Percentiles rank a stretch among this genome's conserved stretches.
Conservation (phyloP, 2,797 vertebrate species). For the Diplodus sargus region DNA sequence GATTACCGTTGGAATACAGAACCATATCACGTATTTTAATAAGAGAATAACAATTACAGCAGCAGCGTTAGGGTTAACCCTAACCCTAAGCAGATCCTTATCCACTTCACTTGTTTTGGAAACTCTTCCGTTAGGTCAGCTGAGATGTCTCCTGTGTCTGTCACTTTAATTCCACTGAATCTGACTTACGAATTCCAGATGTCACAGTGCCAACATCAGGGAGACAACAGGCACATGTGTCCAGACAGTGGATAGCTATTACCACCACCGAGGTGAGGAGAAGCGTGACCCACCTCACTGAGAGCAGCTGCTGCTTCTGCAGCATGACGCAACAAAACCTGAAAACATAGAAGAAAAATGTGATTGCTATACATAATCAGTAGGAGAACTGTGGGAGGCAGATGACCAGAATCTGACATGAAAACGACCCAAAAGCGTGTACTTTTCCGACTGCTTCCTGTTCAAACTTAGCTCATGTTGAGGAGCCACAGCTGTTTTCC, state of each 20-base stretch:
- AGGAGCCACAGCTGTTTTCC: background rate
- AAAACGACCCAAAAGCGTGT: background rate
- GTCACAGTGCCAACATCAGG: background rate
- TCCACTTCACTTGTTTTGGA: no score
- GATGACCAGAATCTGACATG: background rate
- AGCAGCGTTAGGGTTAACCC: no score
- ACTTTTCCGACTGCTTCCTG: background rate
- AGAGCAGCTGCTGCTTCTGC: background rate
- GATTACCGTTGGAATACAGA: no score
- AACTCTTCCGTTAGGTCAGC: no score
- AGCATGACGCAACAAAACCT: background rate
- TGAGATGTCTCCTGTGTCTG: background rate
- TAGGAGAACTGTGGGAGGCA: background rate
- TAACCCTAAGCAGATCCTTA: no score
- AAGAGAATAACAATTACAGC: no score
- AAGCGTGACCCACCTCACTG: background rate
- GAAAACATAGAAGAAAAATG: background rate
- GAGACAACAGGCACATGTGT: background rate
- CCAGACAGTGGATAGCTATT: no score
- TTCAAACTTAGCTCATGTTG: background rate
- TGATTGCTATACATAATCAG: no score
- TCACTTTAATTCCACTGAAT: background rate
- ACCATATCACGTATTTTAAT: no score
- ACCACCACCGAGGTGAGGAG: no score
- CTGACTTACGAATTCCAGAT: background rate